Base-by-base conservation (phyloP, 2,888 invertebrate species). In the Cosmia trapezina region DNA sequence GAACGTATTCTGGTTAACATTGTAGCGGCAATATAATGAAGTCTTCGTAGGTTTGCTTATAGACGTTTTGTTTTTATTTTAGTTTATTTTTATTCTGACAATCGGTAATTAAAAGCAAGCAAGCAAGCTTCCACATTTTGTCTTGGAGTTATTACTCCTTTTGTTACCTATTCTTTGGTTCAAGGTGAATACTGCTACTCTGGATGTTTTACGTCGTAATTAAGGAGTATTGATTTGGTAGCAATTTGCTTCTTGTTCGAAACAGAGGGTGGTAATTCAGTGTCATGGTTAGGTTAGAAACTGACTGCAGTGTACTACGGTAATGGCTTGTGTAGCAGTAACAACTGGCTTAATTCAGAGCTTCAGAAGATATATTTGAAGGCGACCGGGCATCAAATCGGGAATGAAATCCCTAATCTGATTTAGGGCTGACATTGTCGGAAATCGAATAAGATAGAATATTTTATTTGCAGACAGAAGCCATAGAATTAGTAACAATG, bases 201-300 rank as follows among this genome's bases (percentile, higher is more conserved):
- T 17, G 14, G 51, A 57, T 75, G 76, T 81, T 79, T 70, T 63
- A 81, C 70, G 66, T 70, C 65, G 41, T 70, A 63, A 81, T 63
- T 66, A 76, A 51, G 62, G 49, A 66, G 54, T 66, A 79, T 76
- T 81, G 77, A 81, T 79, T 81, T 65, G 54, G 33, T 53, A 61
- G 57, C 49, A 67, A 76, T 76, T 76, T 59, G 47, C n/a, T 51
- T 7, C 17, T 37, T 53, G 61, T 47, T 67, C 17, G 41, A 56
- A 78, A 47, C 33, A 43, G 53, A 54, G 3, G n/a, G 22, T 12
- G 22, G 6, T 45, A 45, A 51, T 41, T 59, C 8, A 22, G 45
- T 8, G 7, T 33, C 33, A 22, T 22, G n/a, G 11, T n/a, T 41
- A 19, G 9, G 47, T 4, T 59, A 5, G 14, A 51, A 41, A 14